Evolutionary conservation across 2,113 vertebrate genomes (phyloP), one percentile per base, ranked within the genome.

Genomic region (Prionailurus bengalensis): DNA sequence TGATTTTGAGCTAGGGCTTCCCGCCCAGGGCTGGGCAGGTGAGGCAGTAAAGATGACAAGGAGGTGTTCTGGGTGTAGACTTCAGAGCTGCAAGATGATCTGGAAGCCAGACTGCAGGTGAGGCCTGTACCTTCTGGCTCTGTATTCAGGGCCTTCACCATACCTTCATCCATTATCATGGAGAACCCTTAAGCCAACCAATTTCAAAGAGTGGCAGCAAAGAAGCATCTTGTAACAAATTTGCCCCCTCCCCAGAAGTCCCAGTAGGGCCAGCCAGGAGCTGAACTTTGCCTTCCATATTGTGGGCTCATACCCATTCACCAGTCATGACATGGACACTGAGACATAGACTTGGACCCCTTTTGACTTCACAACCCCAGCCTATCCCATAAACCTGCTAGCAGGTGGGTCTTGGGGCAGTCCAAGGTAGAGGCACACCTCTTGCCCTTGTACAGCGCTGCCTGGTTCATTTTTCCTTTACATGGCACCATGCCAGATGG

Each of bases 331-430:
- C 99, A 21, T 99, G 99, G 93, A 99, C 98, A 0, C 98, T 98
- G n/a, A 99, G 70, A 4, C 99, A 99, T 4, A 98, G 48, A 99
- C 98, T 76, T 99, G 90, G 2, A 98, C 51, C 2, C 98, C 98
- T 97, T 98, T 98, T 29, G 73, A 95, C 95, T 84, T 98, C 96
- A 99, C 90, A 13, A 97, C 97, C 0, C 2, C 97, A 16, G 98
- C 98, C 65, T 99, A 97, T 89, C 98, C 48, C 95, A 99, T 97
- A 65, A 99, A 98, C 45, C 99, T 99, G 58, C 99, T 68, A 99
- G 99, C 12, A 99, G 98, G 83, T 99, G 98, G 51, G 98, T 99
- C 99, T 99, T 99, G 73, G 99, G 99, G 83, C 99, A 99, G n/a
- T 98, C 98, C 3, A 98, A 98, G 0, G 99, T 99, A 61, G 99